Conservation (phyloP, 2,113 vertebrate species). For the Perccottus glenii region DNA sequence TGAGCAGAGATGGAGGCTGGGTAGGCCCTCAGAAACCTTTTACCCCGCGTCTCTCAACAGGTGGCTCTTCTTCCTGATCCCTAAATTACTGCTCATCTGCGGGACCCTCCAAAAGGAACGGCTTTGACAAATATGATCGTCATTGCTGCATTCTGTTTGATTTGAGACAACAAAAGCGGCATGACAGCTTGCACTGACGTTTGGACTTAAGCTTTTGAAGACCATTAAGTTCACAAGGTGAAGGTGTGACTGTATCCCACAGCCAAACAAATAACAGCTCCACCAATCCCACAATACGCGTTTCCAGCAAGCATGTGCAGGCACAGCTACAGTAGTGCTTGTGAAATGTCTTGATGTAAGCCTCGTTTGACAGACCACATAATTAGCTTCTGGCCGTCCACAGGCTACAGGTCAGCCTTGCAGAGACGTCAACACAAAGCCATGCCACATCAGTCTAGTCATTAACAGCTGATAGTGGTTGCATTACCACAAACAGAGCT, state of each 20-base stretch:
- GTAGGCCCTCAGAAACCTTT: conserved; percentile 49
- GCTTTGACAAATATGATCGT: conserved; percentile 60
- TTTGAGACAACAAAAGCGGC: conserved; percentile 58
- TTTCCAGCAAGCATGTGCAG: conserved; percentile 62
- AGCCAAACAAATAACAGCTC: conserved; percentile 62
- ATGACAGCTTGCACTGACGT: conserved; percentile 59
- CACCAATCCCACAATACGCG: conserved; percentile 64
- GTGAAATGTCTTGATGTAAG: conserved; percentile 71
- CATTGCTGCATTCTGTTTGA: conserved; percentile 57
- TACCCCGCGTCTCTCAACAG: conserved; percentile 69
- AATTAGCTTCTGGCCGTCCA: conserved; percentile 75
- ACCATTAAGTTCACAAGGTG: conserved; percentile 62
- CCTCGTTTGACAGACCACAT: conserved; percentile 66
- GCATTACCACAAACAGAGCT: conserved; percentile 48
- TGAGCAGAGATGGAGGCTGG: conserved; percentile 58
- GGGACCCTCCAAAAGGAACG: conserved; percentile 60
- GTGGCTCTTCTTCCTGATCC: conserved; percentile 70
- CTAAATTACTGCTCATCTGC: conserved; percentile 69
- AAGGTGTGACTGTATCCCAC: conserved; percentile 67
- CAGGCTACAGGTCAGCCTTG: conserved; percentile 64
- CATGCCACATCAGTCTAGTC: conserved; percentile 35
- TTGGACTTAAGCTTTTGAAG: conserved; percentile 65
- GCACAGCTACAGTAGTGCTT: conserved; percentile 63
- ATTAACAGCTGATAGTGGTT: conserved; percentile 64
- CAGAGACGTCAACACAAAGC: conserved; percentile 51